Conservation (phyloP, 2,888 invertebrate genomes). For the Mesochorus sp. region DNA sequence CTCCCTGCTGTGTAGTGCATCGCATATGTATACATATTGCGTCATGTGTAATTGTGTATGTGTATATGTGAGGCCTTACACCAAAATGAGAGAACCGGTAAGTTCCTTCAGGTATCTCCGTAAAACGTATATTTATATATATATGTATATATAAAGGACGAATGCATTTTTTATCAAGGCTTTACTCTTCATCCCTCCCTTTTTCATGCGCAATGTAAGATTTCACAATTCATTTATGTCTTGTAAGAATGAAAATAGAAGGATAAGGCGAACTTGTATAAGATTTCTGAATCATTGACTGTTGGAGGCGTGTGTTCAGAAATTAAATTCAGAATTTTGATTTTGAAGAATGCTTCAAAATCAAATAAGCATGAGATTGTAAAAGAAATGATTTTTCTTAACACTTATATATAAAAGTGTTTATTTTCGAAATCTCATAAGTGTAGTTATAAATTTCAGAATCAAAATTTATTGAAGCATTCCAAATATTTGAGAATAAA, state of each 20-base stretch:
- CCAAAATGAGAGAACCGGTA: not conserved
- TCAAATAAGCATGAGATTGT: too few species aligned
- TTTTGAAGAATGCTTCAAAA: too few species aligned
- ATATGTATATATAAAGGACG: too few species aligned
- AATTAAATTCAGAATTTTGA: too few species aligned
- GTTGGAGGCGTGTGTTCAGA: too few species aligned
- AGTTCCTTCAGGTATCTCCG: slow-evolving; percentile 26
- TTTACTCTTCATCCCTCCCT: not conserved
- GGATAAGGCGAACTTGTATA: not conserved
- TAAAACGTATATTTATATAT: slow-evolving; percentile 13
- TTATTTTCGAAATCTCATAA: too few species aligned
- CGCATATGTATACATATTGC: not conserved
- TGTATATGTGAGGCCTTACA: slow-evolving; percentile 13
- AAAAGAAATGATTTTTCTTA: too few species aligned
- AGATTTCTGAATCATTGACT: too few species aligned
- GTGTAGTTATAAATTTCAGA: too few species aligned
- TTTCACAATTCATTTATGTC: not conserved
- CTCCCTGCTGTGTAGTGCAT: not conserved
- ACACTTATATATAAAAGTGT: too few species aligned
- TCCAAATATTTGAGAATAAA: not conserved
- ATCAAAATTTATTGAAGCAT: not conserved
- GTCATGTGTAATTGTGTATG: not conserved
- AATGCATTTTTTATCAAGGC: slow-evolving; percentile 32
- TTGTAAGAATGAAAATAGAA: not conserved
- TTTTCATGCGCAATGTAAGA: not conserved